Conservation (phyloP, 2,888 invertebrate species). For the Hirudinaria manillensis region DNA sequence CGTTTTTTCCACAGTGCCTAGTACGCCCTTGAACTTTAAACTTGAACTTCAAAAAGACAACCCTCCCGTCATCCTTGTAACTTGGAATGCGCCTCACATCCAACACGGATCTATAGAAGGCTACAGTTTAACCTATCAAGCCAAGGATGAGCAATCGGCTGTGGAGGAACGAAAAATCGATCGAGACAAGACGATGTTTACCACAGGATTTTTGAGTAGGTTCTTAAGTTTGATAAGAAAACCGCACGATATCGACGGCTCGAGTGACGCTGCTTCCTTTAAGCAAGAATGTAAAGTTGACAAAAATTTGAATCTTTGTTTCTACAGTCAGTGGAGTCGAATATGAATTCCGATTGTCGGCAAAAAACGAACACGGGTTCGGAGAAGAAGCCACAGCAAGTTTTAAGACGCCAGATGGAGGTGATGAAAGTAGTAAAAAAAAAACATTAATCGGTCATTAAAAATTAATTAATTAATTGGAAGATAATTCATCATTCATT, state of each 20-base stretch:
- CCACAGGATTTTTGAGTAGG: slow-evolving; percentile 38
- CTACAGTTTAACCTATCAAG: slow-evolving; percentile 78
- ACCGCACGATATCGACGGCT: no score
- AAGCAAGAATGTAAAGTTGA: neutral
- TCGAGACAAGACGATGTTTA: slow-evolving; percentile 33
- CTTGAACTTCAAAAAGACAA: slow-evolving; percentile 74
- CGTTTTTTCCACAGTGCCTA: slow-evolving; percentile 50
- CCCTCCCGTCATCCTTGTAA: slow-evolving; percentile 80
- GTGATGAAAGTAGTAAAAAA: slow-evolving; percentile 49
- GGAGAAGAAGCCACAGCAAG: slow-evolving; percentile 88
- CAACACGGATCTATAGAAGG: slow-evolving; percentile 82
- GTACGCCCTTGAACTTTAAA: slow-evolving; percentile 54
- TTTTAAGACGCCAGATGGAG: slow-evolving; percentile 87
- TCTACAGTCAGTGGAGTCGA: slow-evolving; percentile 54
- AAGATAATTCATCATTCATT: no score
- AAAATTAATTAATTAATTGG: neutral
- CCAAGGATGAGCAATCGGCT: slow-evolving; percentile 65
- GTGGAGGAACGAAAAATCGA: slow-evolving; percentile 37
- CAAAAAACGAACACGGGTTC: slow-evolving; percentile 85
- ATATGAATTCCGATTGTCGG: slow-evolving; percentile 91
- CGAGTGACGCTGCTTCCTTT: neutral
- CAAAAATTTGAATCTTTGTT: neutral
- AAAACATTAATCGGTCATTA: neutral
- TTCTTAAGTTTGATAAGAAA: neutral
- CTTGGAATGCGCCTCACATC: slow-evolving; percentile 83